Evolutionary conservation across 2,797 vertebrate genomes (phyloP).

Genomic region (Oryzias sinensis): DNA sequence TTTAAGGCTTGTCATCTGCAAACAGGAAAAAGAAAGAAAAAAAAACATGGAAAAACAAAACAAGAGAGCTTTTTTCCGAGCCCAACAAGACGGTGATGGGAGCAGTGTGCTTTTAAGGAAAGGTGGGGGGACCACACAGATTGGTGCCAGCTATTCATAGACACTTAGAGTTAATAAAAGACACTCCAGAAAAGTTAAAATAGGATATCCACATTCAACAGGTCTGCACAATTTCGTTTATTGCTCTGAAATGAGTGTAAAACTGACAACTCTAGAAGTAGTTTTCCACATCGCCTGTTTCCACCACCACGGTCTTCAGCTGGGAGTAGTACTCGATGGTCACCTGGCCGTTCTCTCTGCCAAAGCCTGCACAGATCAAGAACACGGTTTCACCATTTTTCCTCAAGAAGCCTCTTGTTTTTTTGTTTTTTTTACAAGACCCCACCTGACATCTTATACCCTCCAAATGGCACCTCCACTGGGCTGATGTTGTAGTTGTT

Average conservation of each 20-base stretch:
- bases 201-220: too few relatives aligned
- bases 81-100: too few relatives aligned
- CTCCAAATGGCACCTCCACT: constrained; percentile 92
- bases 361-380: constrained; percentile 81
- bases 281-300: constrained; percentile 91
- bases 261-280: constrained; percentile 73
- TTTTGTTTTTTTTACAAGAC: not conserved
- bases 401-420: not conserved
- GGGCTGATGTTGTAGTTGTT: constrained; percentile 95
- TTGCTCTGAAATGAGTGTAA: not conserved
- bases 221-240: too few relatives aligned
- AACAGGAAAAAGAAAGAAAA: too few relatives aligned
- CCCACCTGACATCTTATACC: constrained; percentile 95
- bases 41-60: too few relatives aligned
- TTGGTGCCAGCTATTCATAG: too few relatives aligned
- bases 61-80: too few relatives aligned
- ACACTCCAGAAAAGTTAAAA: too few relatives aligned
- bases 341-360: constrained; percentile 91
- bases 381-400: not conserved
- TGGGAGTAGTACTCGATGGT: constrained; percentile 93
- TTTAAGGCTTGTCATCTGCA: too few relatives aligned
- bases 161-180: too few relatives aligned
- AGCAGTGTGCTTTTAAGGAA: too few relatives aligned
- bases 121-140: too few relatives aligned
- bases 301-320: constrained; percentile 93